Evolutionary conservation across 2,888 invertebrate species (phyloP).

Genomic region (Dermolepida albohirtum): DNA sequence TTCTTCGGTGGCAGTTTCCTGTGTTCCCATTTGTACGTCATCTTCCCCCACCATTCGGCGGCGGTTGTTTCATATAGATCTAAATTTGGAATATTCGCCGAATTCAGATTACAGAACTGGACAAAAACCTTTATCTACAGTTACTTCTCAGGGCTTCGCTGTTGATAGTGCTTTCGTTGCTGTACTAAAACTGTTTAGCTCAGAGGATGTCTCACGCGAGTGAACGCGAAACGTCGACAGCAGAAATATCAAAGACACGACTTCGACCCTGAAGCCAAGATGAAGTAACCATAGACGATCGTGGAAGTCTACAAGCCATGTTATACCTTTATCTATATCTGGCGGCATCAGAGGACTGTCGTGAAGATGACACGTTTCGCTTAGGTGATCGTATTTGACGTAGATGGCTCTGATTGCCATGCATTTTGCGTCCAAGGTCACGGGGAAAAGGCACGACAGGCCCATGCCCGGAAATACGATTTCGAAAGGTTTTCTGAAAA

Average conservation of each 20-base stretch:
- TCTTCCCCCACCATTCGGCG: slow-evolving; percentile 58
- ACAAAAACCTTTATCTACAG: no score
- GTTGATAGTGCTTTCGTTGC: no score
- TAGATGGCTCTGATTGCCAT: slow-evolving; percentile 67
- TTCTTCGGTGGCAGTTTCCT: slow-evolving; percentile 38
- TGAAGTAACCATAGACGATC: no score
- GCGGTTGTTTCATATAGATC: slow-evolving; percentile 54
- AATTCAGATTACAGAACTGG: background rate
- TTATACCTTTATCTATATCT: slow-evolving; percentile 43
- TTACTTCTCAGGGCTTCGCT: no score
- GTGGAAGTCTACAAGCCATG: background rate
- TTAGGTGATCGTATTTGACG: slow-evolving; percentile 69
- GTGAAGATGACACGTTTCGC: slow-evolving; percentile 64
- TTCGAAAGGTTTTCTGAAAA: slow-evolving; percentile 62
- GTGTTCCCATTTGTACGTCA: slow-evolving; percentile 58
- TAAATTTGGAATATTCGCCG: slow-evolving; percentile 35
- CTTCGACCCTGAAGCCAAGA: no score
- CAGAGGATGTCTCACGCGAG: no score
- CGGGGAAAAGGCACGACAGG: slow-evolving; percentile 65
- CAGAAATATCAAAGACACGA: no score
- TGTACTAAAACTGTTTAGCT: no score
- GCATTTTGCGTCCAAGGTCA: slow-evolving; percentile 62
- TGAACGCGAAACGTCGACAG: no score
- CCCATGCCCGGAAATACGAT: slow-evolving; percentile 65
- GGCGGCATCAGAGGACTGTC: slow-evolving; percentile 45